Conservation (phyloP, 2,113 vertebrate genomes). For the Alligator mississippiensis region DNA sequence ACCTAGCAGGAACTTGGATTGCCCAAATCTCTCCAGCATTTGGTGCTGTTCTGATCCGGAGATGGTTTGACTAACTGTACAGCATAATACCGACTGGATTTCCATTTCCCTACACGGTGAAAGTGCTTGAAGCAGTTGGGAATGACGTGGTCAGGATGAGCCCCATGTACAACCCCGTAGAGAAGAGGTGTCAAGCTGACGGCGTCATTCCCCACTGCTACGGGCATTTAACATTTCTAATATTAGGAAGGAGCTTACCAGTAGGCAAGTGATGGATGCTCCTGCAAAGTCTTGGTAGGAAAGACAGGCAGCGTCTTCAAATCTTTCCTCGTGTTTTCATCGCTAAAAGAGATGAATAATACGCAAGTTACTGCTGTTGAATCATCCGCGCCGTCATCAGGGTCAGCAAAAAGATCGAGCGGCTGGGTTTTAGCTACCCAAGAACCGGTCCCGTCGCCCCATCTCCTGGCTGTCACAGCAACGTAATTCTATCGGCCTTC, state of each 20-base stretch:
- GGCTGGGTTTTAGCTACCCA: not conserved
- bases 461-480: slow-evolving; percentile 20
- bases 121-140: not conserved
- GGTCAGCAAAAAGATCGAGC: not conserved
- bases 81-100: not conserved
- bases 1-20: not conserved
- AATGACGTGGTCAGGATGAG: not conserved
- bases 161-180: not conserved
- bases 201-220: not conserved
- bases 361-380: slow-evolving; percentile 18
- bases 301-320: slow-evolving; percentile 91
- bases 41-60: not conserved
- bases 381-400: not conserved
- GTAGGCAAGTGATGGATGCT: slow-evolving; percentile 94
- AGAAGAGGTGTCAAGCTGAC: not conserved
- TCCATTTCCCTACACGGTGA: not conserved
- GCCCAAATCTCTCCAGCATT: not conserved
- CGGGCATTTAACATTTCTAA: not conserved
- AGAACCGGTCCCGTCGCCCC: not conserved
- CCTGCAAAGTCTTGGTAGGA: slow-evolving; percentile 92
- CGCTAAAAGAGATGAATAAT: slow-evolving; percentile 71
- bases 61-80: not conserved
- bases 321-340: slow-evolving; percentile 88
- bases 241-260: slow-evolving; percentile 83
- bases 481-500: slow-evolving; percentile 54